Base-by-base conservation (phyloP, 2,797 vertebrate species). In the Thunnus albacares region DNA sequence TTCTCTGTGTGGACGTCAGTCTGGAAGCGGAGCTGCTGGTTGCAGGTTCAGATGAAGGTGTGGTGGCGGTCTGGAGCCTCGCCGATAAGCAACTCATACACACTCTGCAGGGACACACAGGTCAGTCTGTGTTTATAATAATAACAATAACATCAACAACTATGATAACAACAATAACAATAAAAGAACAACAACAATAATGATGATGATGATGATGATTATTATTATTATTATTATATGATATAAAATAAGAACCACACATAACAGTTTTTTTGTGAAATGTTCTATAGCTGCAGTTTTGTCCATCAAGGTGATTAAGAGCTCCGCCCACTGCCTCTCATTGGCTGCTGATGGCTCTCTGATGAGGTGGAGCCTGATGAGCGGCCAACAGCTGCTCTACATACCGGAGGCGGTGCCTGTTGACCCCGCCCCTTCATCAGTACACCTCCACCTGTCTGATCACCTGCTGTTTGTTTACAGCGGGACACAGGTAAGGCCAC, bases 271-370 rank as follows among this genome's bases (percentile, higher is more conserved):
- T 24, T 7, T 13, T 52, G 20, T 53, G 3, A n/a, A 0, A 5
- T 66, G 20, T 4, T 63, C 3, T 49, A 1, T 41, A 97, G 96
- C 92, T 2, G 93, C 94, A 0, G 90, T 97, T 55, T 89, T 90
- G 72, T 91, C 83, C 0, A 69, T 96, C 52, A 92, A 85, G 70
- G 72, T 95, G 55, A 88, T 91, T 53, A 88, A 82, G 12, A 81
- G 77, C 64, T 91, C 93, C 33, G 83, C 82, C 8, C 55, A 86
- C 1, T 96, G 94, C 77, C 63, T 96, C 74, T 96, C 96, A 28
- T 87, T 96, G 71, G 95, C 95, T 10, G 82, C 71, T 17, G 97
- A 97, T 30, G 84, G 89, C 45, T 95, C 93, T 0, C 80, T 97
- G 84, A 83, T 51, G 41, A 84, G 90, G 67, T 97, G 97, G 96